Base-by-base conservation (phyloP, 2,888 invertebrate genomes). In the Diaprepes abbreviatus region DNA sequence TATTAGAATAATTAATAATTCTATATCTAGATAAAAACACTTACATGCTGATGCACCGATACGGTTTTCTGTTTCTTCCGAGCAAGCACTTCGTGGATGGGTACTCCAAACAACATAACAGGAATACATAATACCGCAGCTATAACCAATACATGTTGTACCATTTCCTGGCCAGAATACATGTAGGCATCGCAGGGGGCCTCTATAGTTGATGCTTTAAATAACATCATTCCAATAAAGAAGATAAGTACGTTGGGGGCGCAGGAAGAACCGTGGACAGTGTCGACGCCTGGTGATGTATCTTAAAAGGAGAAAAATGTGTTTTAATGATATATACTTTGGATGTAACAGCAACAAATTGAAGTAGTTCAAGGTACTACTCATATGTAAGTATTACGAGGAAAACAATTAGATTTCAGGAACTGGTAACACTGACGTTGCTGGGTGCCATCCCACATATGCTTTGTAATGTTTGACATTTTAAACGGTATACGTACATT, bases 171-270 rank as follows among this genome's bases (percentile, higher is more conserved):
- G 0, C 87, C 87, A 0, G 84, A 81, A 71, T 87, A 91, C 89
- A 91, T 91, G 76, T 85, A 88, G 0, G 85, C 80, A 0, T 85
- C 80, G 78, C 91, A 91, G 0, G 84, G 86, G 0, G 58, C 33
- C 1, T 63, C 62, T 0, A 80, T 75, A 3, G 76, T 76, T 10
- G 74, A 74, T 14, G 73, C 69, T 66, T 82, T 81, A 71, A 90
- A 87, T 77, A 93, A 83, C 84, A 92, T 90, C 93, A 93, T 93
- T 81, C 92, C 92, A 80, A 93, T 93, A 79, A 93, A 90, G 74
- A 89, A 88, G 74, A 93, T 92, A 7, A 93, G 87, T 6, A 93
- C 89, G n/a, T 91, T 92, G 1, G 93, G 93, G 0, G 93, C 93
- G 79, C 90, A 90, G 17, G 86, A 85, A 0, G 90, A 85, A n/a